phyloP scores from a whole-genome alignment of 2,888 invertebrate species.

The Chesias legatella region DNA sequence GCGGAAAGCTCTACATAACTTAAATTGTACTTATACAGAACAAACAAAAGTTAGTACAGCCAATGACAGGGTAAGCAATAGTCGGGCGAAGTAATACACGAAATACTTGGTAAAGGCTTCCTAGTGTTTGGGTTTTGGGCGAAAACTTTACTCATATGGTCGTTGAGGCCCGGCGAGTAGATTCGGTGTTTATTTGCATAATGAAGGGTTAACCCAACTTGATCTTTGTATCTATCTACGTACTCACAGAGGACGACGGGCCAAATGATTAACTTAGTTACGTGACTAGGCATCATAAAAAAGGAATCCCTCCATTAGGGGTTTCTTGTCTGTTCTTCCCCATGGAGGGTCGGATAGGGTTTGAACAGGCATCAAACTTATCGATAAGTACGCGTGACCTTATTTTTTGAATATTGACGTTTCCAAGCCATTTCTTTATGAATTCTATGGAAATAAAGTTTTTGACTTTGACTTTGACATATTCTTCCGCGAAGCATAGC shows the following conservation, averaged over 20 bases:
- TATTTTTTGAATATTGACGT: too few relatives aligned
- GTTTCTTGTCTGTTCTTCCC: too few relatives aligned
- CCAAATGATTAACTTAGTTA: too few relatives aligned
- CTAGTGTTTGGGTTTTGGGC: constrained; percentile 4
- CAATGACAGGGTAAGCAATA: neutral
- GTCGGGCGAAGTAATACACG: neutral
- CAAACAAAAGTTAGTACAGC: neutral
- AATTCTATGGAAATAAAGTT: too few relatives aligned
- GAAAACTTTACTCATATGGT: constrained; percentile 24
- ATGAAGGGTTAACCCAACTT: neutral
- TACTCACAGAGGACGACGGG: neutral
- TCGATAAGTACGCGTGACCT: too few relatives aligned
- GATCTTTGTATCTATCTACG: neutral
- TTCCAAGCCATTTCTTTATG: too few relatives aligned
- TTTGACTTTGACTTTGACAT: too few relatives aligned
- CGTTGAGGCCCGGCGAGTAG: constrained; percentile 2
- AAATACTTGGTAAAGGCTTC: neutral
- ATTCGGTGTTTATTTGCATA: constrained; percentile 15
- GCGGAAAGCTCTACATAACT: constrained; percentile 4
- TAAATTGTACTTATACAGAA: constrained; percentile 1
- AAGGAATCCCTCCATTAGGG: too few relatives aligned
- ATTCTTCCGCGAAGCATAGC: too few relatives aligned
- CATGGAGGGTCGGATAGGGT: too few relatives aligned
- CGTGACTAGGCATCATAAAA: too few relatives aligned
- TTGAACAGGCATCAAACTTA: too few relatives aligned